Evolutionary conservation across 2,888 invertebrate species (phyloP).

Genomic region (Disparrhopalites patrizii): DNA sequence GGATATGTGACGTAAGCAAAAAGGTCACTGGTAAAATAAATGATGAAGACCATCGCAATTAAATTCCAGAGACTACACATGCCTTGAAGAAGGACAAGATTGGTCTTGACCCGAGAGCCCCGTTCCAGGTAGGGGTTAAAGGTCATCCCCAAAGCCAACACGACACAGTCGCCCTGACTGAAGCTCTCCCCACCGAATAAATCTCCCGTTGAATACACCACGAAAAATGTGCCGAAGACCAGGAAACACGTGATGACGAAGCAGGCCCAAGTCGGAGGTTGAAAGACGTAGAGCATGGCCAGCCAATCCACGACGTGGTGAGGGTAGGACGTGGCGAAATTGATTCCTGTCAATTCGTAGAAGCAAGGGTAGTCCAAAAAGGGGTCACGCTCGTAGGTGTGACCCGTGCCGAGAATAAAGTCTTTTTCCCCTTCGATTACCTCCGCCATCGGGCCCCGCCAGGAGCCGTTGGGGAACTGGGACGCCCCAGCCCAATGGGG

Average conservation of each 20-base stretch:
- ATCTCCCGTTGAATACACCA: too few relatives aligned
- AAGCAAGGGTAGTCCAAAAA: background rate
- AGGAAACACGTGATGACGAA: background rate
- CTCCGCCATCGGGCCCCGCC: background rate
- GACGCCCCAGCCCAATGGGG: background rate
- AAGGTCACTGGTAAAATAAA: conserved; percentile 3
- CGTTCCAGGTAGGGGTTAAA: background rate
- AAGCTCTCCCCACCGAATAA: background rate
- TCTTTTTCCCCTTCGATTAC: conserved; percentile 1
- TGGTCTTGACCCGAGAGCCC: background rate
- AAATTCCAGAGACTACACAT: background rate
- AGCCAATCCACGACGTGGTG: background rate
- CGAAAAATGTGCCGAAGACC: background rate
- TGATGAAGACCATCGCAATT: background rate
- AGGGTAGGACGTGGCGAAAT: background rate
- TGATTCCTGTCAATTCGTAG: background rate
- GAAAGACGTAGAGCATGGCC: background rate
- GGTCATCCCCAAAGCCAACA: background rate
- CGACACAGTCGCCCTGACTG: background rate
- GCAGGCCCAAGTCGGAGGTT: background rate
- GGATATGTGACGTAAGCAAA: conserved; percentile 7
- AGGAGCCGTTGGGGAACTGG: background rate
- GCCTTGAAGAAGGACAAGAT: background rate
- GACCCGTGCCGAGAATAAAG: background rate
- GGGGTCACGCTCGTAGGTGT: background rate